A percentile compares a stretch with the other conserved stretches of the same genome.
Evolutionary conservation across 2,797 vertebrate genomes (phyloP).

Genomic region (Mormyrops attenuatus): DNA sequence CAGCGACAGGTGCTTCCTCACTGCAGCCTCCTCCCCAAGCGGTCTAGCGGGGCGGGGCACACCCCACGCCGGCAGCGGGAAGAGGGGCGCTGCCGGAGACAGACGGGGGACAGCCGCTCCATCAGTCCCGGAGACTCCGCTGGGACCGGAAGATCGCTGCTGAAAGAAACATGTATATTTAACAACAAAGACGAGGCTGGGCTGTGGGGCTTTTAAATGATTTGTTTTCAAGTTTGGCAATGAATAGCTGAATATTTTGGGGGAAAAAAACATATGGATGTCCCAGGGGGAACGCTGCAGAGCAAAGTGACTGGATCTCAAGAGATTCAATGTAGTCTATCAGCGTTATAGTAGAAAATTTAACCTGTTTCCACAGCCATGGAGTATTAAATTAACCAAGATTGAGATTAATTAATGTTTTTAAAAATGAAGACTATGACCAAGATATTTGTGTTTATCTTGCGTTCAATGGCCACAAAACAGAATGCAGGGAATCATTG

Average conservation of each 20-base stretch:
- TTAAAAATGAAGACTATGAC: background rate
- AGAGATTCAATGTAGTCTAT: background rate
- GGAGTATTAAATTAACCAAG: background rate
- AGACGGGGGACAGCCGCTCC: background rate
- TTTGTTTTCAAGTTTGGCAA: background rate
- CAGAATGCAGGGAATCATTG: background rate
- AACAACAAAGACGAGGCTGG: background rate
- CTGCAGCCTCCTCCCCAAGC: background rate
- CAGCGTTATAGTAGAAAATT: background rate
- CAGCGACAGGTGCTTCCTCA: conserved; percentile 16
- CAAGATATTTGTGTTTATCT: background rate
- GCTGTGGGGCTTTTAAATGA: background rate
- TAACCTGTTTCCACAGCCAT: background rate
- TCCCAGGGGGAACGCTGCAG: background rate
- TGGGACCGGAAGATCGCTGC: background rate
- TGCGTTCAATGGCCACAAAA: background rate
- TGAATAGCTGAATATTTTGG: background rate
- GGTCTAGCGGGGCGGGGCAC: background rate
- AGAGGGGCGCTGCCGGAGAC: background rate
- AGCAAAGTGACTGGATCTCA: background rate
- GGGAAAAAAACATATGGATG: background rate
- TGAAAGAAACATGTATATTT: background rate
- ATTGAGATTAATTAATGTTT: background rate
- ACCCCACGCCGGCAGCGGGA: background rate
- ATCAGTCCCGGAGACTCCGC: background rate